Evolutionary conservation across 2,888 invertebrate genomes (phyloP), one percentile per base, ranked within the genome.

Genomic region (Amphipoea oculea): DNA sequence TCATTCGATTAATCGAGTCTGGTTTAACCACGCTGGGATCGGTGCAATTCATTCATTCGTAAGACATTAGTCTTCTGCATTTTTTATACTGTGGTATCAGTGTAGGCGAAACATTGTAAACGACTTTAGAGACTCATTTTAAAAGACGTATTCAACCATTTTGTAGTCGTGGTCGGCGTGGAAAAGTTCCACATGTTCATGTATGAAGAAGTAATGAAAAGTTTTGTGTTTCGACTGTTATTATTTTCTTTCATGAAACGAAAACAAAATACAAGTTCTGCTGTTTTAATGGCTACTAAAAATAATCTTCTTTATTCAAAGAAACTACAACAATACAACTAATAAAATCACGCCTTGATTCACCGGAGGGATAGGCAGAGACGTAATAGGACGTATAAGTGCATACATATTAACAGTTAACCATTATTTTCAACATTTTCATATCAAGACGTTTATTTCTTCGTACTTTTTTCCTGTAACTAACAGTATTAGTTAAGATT

Each of bases 171-270:
- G 29, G 54, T 23, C 20, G 11, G 54, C 40, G 9, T 51, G n/a
- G 42, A 66, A 81, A 81, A 69, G n/a, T 81, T 84, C 20, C 23
- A 65, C 4, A 23, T 45, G 69, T 65, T 60, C 40, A 63, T 70
- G 17, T 54, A 51, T 51, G 67, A 36, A 57, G 48, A 72, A 45
- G 14, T 79, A 45, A 84, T 73, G 65, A 42, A 60, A 69, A 60
- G 11, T 69, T 69, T 65, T 40, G 23, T 42, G n/a, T 69, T 73
- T n/a, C 45, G 1, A 4, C 20, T 40, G 23, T 73, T 63, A 45
- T 71, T 63, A 45, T 71, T 67, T 5, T 72, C 67, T 71, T 62
- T 76, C 40, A 54, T 40, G 36, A 68, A 40, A 83, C 42, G 7
- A 20, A 71, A 83, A 36, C n/a, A 76, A 63, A 63, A n/a, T 2